Percentiles rank a stretch among this genome's conserved stretches.
Conservation (phyloP, 2,113 vertebrate species). For the Ptilonorhynchus violaceus region DNA sequence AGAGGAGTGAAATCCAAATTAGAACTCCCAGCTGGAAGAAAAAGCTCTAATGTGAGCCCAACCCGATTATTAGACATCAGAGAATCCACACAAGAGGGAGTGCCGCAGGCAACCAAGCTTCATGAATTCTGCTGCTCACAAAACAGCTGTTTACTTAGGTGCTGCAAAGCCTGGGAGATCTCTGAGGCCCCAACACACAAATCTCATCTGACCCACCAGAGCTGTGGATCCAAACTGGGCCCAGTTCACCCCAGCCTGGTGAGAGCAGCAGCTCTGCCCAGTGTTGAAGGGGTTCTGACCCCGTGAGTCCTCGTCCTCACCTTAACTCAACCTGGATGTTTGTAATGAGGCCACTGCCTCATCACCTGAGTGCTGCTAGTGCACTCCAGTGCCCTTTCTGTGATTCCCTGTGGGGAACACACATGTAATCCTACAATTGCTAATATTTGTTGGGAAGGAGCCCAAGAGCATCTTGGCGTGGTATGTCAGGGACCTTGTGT, state of each 20-base stretch:
- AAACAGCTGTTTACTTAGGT: constrained; percentile 51
- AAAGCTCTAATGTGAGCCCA: constrained; percentile 57
- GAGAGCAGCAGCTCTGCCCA: not conserved
- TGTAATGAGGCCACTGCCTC: not conserved
- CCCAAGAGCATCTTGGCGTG: not conserved
- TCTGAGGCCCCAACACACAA: not conserved
- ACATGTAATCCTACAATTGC: rapidly evolving
- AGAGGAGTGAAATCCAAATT: constrained; percentile 51
- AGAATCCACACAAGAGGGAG: constrained; percentile 62
- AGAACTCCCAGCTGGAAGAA: constrained; percentile 53
- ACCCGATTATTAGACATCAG: constrained; percentile 65
- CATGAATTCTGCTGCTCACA: constrained; percentile 25
- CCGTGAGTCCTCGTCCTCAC: not conserved
- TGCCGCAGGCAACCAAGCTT: constrained; percentile 28
- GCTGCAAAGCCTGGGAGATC: not conserved
- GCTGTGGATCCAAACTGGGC: not conserved
- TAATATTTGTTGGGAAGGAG: not conserved
- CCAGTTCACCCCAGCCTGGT: not conserved
- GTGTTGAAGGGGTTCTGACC: not conserved
- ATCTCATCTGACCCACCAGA: not conserved
- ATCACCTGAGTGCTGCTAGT: not conserved
- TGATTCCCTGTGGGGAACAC: not conserved
- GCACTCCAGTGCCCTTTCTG: not conserved
- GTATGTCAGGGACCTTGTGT: not conserved
- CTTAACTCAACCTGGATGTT: not conserved